Base-by-base conservation (phyloP, 2,797 vertebrate genomes). In the Sebastes flavidus region DNA sequence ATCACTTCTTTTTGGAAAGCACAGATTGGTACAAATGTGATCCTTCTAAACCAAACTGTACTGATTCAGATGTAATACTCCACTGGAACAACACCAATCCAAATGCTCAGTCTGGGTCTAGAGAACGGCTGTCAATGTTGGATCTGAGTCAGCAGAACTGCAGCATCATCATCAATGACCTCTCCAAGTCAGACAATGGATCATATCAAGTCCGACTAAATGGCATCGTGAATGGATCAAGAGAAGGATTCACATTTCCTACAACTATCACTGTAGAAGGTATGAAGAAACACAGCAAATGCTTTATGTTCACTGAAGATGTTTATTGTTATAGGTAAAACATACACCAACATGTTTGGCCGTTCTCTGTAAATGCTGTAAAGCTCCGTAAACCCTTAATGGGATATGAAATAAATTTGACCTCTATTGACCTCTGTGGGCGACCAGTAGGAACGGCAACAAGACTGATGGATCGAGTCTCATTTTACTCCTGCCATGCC, bases 161-260 rank as follows among this genome's bases (percentile, higher is more conserved):
- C 49, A 78, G 88, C 82, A 82, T 92, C 81, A 66, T 88, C 22
- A 78, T 92, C 76, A 91, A 78, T 29, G 52, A 90, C 68, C 68
- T 91, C 34, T 66, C 9, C 0, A 1, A 18, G 27, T 72, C 83
- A 5, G 61, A 72, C 66, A 60, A 67, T 67, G 75, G 83, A 67
- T 72, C 7, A 1, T 72, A 80, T 49, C 24, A 56, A 2, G 13
- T 84, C 30, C 36, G 29, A 59, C 1, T 75, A 54, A n/a, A 46
- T 46, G 42, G 42, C 6, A 16, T 2, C 1, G 11, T 2, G 2
- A 52, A 38, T n/a, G n/a, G 4, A 3, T 6, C 16, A 6, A 8
- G 0, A 0, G 1, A 54, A 27, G 12, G 38, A 75, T 54, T 11
- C 10, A 14, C 25, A 30, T 10, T 0, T 9, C 1, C 0, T 0